These are phyloP conservation scores for Tetragnatha montana DNA, from an alignment of 2,888 invertebrate genomes.

Conservation along the genomic window DNA sequence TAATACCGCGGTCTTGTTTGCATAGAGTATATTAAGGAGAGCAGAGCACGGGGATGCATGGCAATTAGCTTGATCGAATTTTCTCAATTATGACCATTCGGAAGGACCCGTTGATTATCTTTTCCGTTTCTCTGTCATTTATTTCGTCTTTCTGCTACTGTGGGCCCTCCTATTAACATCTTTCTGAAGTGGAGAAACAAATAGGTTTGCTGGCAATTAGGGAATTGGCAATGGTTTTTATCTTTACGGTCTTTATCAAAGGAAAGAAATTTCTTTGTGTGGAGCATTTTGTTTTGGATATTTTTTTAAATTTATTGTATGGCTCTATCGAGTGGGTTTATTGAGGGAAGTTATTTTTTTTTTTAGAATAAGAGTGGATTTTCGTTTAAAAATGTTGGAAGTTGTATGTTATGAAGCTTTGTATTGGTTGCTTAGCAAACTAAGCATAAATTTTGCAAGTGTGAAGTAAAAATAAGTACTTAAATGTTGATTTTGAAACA, in stretches of 20 bases:
- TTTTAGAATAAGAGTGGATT: too few relatives aligned
- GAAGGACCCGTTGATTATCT: constrained; percentile 19
- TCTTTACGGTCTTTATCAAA: neutral
- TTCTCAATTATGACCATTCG: neutral
- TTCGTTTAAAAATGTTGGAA: too few relatives aligned
- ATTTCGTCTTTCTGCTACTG: constrained; percentile 22
- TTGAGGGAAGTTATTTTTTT: too few relatives aligned
- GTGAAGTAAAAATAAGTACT: too few relatives aligned
- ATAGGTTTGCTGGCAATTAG: constrained; percentile 29
- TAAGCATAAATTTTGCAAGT: too few relatives aligned
- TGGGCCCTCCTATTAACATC: constrained; percentile 15
- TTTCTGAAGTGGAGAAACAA: constrained; percentile 2
- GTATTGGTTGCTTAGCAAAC: too few relatives aligned
- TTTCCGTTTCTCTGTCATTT: constrained; percentile 21
- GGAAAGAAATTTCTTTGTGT: too few relatives aligned
- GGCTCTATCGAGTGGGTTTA: too few relatives aligned
- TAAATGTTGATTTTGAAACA: too few relatives aligned
- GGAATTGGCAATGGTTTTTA: constrained; percentile 23
- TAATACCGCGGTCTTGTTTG: constrained; percentile 1
- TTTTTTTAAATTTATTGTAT: too few relatives aligned
- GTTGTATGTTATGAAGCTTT: too few relatives aligned
- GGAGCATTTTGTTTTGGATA: too few relatives aligned
- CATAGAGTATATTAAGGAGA: constrained; percentile 15
- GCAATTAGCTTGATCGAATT: constrained; percentile 17
- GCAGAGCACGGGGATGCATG: constrained; percentile 15